These are phyloP conservation scores for Trichopria drosophilae DNA, from an alignment of 2,888 invertebrate species.

Conservation along the genomic window DNA sequence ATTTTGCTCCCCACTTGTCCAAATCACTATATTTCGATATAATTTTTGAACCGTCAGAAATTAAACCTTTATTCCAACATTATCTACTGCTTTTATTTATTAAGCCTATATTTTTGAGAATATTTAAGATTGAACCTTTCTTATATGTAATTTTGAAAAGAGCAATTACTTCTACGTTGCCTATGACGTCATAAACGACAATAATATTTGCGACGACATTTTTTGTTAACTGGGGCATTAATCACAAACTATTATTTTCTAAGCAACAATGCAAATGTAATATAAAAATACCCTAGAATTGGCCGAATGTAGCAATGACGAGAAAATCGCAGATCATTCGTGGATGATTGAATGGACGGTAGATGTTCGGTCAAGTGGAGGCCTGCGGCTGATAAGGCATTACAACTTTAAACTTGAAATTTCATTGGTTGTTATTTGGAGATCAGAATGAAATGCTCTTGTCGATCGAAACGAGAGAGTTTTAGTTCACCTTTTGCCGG, in stretches of 20 bases:
- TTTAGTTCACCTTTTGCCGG: slow-evolving; percentile 25
- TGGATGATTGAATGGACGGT: slow-evolving; percentile 22
- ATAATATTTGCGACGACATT: too few relatives aligned
- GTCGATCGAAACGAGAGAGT: background rate
- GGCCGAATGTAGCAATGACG: background rate
- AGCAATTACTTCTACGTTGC: too few relatives aligned
- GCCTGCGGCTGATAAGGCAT: slow-evolving; percentile 43
- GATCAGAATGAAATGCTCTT: slow-evolving; percentile 34
- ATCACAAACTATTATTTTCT: too few relatives aligned
- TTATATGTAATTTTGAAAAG: too few relatives aligned
- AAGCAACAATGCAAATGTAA: too few relatives aligned
- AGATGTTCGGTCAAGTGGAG: slow-evolving; percentile 45
- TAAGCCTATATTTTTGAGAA: background rate
- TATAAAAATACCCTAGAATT: too few relatives aligned
- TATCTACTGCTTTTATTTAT: background rate
- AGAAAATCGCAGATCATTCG: slow-evolving; percentile 16
- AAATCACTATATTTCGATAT: too few relatives aligned
- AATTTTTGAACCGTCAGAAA: too few relatives aligned
- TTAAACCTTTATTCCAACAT: too few relatives aligned
- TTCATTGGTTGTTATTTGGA: slow-evolving; percentile 49
- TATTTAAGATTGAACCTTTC: background rate
- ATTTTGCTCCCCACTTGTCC: too few relatives aligned
- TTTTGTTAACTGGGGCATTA: too few relatives aligned
- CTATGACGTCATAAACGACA: too few relatives aligned
- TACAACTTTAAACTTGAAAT: slow-evolving; percentile 40